A percentile compares a stretch with the other conserved stretches of the same genome.
Conservation (phyloP, 1,140 invertebrate genomes). For the Aphelinus certus region DNA sequence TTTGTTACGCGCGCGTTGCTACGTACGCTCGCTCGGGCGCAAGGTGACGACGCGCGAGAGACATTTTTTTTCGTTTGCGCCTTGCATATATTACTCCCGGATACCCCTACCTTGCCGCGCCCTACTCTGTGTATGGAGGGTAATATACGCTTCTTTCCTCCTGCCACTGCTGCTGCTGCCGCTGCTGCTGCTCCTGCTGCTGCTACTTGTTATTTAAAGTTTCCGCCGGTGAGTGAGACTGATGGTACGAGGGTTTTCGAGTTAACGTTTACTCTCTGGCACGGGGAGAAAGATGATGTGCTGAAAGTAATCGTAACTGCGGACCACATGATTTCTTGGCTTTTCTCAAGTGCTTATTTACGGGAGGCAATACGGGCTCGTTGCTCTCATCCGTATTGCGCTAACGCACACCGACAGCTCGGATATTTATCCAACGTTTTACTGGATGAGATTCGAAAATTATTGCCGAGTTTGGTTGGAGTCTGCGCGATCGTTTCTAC, state of each 20-base stretch:
- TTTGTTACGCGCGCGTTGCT: background rate
- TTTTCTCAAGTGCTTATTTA: too few species aligned
- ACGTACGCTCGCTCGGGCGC: background rate
- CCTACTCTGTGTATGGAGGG: background rate
- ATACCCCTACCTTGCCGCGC: too few species aligned
- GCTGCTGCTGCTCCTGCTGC: too few species aligned
- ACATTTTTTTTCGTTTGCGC: conserved; percentile 36
- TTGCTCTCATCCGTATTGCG: too few species aligned
- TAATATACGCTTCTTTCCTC: conserved; percentile 19
- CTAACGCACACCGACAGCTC: too few species aligned
- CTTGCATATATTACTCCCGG: conserved; percentile 17
- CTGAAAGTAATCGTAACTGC: background rate
- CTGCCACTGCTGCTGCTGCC: too few species aligned
- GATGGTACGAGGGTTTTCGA: conserved; percentile 5
- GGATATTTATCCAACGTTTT: too few species aligned
- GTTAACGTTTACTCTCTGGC: background rate
- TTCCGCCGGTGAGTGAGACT: conserved; percentile 11
- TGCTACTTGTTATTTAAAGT: conserved; percentile 20
- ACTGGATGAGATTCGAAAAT: too few species aligned
- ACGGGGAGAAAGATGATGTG: background rate
- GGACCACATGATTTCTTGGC: conserved; percentile 6
- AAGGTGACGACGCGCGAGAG: background rate
- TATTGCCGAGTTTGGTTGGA: too few species aligned
- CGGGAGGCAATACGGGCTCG: too few species aligned
- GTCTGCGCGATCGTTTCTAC: too few species aligned